Evolutionary conservation across 2,888 invertebrate genomes (phyloP), one percentile per base, ranked within the genome.

Genomic region (Troglohyphantes excavatus): DNA sequence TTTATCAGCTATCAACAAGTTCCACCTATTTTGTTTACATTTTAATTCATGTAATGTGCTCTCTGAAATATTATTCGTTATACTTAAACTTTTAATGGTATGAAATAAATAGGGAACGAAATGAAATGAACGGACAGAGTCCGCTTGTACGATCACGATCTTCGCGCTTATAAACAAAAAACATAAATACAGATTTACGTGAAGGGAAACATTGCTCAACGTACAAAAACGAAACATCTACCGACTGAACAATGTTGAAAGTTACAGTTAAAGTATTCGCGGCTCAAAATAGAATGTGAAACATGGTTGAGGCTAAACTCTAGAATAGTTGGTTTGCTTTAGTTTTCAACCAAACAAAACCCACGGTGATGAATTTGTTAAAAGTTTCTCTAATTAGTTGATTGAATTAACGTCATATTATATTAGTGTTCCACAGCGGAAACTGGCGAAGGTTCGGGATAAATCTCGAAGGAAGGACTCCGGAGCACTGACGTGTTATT

Each of bases 201-300:
- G 27, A 23, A 78, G 43, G 21, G 26, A 81, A 53, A 67, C 81
- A 68, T 81, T 82, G 26, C 75, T 76, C 53, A 53, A 53, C 53
- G 33, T 33, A 84, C 75, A 67, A 84, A 75, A 84, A 75, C 84
- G 84, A 84, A 84, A 84, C 84, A 84, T 84, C 83, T 83, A 84
- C 75, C 75, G 75, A 75, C 70, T 29, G 33, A 23, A 13, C 26
- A 26, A 13, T 78, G 11, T 65, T 39, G 23, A 23, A 13, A 61
- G 78, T 78, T 39, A 26, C 78, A 78, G 78, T 43, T 63, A 78
- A 68, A 1, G 39, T 13, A 2, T 7, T 7, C 39, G 39, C n/a
- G n/a, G n/a, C n/a, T n/a, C n/a, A n/a, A n/a, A n/a, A n/a, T n/a
- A n/a, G n/a, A n/a, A n/a, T n/a, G n/a, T n/a, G n/a, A n/a, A n/a